phyloP scores from a whole-genome alignment of 2,888 invertebrate genomes.

The Chromoteleia sp. region DNA sequence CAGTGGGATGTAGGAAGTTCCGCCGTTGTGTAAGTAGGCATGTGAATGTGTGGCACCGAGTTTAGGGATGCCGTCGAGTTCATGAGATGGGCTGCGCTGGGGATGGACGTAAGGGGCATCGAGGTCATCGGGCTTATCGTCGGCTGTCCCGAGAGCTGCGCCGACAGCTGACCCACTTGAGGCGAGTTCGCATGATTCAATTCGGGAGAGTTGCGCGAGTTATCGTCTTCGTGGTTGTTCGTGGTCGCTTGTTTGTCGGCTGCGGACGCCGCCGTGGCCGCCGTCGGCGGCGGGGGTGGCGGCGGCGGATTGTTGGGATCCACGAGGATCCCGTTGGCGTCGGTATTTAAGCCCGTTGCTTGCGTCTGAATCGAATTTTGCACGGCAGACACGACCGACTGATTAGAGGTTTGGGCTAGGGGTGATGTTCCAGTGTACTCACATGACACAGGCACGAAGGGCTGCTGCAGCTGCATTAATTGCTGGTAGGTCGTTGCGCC shows the following conservation, averaged over 20 bases:
- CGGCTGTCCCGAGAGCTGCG: slow-evolving; percentile 61
- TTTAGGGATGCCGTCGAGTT: slow-evolving; percentile 74
- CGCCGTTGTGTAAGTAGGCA: slow-evolving; percentile 76
- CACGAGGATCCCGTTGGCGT: slow-evolving; percentile 82
- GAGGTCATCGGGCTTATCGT: slow-evolving; percentile 80
- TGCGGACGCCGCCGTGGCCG: slow-evolving; percentile 66
- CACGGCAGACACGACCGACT: slow-evolving; percentile 80
- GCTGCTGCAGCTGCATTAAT: slow-evolving; percentile 97
- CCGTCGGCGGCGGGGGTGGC: slow-evolving; percentile 78
- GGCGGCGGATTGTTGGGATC: slow-evolving; percentile 84
- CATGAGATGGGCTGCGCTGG: slow-evolving; percentile 73
- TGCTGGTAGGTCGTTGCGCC: slow-evolving; percentile 96
- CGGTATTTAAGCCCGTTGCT: slow-evolving; percentile 74
- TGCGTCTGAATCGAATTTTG: slow-evolving; percentile 79
- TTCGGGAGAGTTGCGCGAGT: slow-evolving; percentile 83
- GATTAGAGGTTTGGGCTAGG: slow-evolving; percentile 85
- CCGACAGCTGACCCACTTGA: slow-evolving; percentile 71
- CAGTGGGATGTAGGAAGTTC: slow-evolving; percentile 77
- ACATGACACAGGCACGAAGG: slow-evolving; percentile 99
- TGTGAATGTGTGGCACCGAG: slow-evolving; percentile 73
- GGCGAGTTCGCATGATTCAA: slow-evolving; percentile 82
- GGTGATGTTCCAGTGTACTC: slow-evolving; percentile 94
- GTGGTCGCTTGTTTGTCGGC: slow-evolving; percentile 69
- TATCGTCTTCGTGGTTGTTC: slow-evolving; percentile 81
- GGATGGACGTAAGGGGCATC: slow-evolving; percentile 78